Conservation (phyloP, 2,113 vertebrate species). For the Chionomys nivalis region DNA sequence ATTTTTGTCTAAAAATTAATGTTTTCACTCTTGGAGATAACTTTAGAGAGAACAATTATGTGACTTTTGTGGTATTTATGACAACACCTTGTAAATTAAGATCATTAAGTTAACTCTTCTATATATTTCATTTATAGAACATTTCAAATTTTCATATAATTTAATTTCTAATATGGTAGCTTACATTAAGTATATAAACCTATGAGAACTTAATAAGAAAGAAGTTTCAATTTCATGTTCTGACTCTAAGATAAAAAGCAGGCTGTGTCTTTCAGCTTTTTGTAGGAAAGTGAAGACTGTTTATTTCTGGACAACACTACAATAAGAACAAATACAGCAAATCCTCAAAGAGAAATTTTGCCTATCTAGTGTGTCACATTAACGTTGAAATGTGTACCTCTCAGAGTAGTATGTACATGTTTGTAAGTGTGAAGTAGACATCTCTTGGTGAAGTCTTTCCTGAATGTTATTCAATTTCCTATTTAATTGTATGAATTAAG, state of each 20-base stretch:
- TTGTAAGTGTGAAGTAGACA: too few relatives aligned
- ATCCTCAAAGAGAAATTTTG: not conserved
- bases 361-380: not conserved
- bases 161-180: not conserved
- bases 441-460: not conserved
- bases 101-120: not conserved
- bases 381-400: not conserved
- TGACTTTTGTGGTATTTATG: not conserved
- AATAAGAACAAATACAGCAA: not conserved
- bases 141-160: not conserved
- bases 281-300: not conserved
- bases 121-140: not conserved
- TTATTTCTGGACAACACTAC: not conserved
- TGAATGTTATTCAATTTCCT: not conserved
- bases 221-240: not conserved
- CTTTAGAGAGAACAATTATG: not conserved
- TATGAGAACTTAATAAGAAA: not conserved
- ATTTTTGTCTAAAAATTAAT: not conserved
- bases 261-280: not conserved
- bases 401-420: too few relatives aligned
- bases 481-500: not conserved
- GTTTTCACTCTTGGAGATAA: not conserved
- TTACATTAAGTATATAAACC: not conserved
- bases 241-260: not conserved
- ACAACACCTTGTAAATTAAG: not conserved